Evolutionary conservation across 1,140 invertebrate species (phyloP).

Genomic region (Drosophila ficusphila): DNA sequence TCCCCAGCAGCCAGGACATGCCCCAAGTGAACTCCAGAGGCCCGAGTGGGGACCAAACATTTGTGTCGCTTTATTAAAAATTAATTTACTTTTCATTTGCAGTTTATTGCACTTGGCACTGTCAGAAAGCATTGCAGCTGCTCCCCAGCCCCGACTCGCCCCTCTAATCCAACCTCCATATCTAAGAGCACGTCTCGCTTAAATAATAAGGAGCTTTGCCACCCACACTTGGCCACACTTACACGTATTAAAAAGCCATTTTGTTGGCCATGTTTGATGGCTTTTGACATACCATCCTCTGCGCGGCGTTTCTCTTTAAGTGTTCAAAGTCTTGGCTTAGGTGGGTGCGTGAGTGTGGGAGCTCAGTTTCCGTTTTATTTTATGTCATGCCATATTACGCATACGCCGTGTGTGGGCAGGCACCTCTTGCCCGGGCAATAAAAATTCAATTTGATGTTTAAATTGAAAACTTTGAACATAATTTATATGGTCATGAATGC

Average conservation of each 20-base stretch:
- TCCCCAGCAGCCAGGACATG: slow-evolving; percentile 17
- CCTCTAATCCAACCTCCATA: background rate
- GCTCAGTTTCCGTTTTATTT: slow-evolving; percentile 40
- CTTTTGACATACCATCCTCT: slow-evolving; percentile 69
- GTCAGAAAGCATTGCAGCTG: slow-evolving; percentile 62
- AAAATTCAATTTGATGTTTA: slow-evolving; percentile 78
- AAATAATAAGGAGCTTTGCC: slow-evolving; percentile 52
- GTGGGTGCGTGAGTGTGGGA: slow-evolving; percentile 5
- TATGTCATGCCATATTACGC: slow-evolving; percentile 66
- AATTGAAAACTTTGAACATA: slow-evolving; percentile 70
- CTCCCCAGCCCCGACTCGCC: slow-evolving; percentile 4
- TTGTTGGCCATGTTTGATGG: slow-evolving; percentile 77
- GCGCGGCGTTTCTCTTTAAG: slow-evolving; percentile 49
- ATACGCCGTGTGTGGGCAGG: slow-evolving; percentile 53
- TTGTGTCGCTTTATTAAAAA: slow-evolving; percentile 77
- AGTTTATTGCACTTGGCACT: slow-evolving; percentile 79
- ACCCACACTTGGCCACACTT: slow-evolving; percentile 57
- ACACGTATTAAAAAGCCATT: slow-evolving; percentile 80
- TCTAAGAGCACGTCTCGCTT: slow-evolving; percentile 27
- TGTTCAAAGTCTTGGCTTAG: slow-evolving; percentile 45
- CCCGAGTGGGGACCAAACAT: slow-evolving; percentile 18
- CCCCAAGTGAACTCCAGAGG: background rate
- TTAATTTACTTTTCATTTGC: slow-evolving; percentile 82
- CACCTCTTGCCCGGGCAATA: slow-evolving; percentile 49
- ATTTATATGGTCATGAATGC: slow-evolving; percentile 48